Evolutionary conservation across 2,888 invertebrate species (phyloP).

Genomic region (Volucella inanis): DNA sequence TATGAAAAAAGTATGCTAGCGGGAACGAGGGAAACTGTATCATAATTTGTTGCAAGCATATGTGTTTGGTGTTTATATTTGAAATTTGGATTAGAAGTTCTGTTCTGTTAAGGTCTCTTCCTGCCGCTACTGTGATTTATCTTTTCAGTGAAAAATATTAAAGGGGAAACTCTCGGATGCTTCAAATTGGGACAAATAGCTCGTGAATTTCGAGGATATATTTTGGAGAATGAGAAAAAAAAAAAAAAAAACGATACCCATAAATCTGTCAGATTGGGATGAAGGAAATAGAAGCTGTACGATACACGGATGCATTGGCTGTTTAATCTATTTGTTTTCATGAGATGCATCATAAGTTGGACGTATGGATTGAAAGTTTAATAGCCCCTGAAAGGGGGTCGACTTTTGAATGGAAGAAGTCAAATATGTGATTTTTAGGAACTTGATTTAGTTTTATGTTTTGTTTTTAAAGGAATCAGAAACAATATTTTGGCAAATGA

Average conservation of each 20-base stretch:
- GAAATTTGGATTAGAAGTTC: conserved; percentile 7
- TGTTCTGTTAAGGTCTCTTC: background rate
- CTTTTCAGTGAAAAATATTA: conserved; percentile 51
- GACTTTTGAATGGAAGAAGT: background rate
- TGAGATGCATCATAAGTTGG: conserved; percentile 39
- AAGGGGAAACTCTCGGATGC: conserved; percentile 44
- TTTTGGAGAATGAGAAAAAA: conserved; percentile 34
- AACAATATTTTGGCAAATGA: background rate
- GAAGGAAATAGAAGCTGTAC: conserved; percentile 51
- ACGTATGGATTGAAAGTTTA: conserved; percentile 47
- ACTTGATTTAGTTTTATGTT: conserved; percentile 47
- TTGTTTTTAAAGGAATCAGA: background rate
- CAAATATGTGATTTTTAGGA: conserved; percentile 28
- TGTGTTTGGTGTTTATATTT: conserved; percentile 31
- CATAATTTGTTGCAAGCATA: conserved; percentile 61
- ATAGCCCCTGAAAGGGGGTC: conserved; percentile 15
- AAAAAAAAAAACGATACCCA: conserved; percentile 16
- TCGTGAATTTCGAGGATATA: conserved; percentile 67
- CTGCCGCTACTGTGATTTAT: conserved; percentile 48
- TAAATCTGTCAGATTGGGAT: conserved; percentile 60
- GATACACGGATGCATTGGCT: background rate
- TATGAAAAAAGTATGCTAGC: conserved; percentile 1
- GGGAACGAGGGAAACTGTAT: conserved; percentile 24
- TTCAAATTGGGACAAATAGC: conserved; percentile 71
- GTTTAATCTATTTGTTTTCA: conserved; percentile 22